These are phyloP conservation scores for Drosophila colorata DNA, from an alignment of 2,888 invertebrate genomes.

Conservation along the genomic window DNA sequence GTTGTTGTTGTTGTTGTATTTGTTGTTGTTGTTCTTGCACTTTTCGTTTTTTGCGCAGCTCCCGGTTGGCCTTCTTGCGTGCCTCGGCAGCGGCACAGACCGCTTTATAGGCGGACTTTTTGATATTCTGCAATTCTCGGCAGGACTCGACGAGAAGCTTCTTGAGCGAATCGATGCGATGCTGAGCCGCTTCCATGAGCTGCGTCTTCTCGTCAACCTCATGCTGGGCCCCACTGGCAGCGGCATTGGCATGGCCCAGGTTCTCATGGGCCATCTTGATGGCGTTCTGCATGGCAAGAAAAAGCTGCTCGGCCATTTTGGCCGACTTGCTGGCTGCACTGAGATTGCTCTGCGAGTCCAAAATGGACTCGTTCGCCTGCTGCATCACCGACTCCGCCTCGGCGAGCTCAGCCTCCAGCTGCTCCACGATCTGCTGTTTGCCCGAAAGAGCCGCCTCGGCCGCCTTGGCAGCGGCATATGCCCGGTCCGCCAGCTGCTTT, in stretches of 20 bases:
- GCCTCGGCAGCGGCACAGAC: slow-evolving; percentile 90
- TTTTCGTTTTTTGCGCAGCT: slow-evolving; percentile 19
- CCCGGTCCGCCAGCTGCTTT: slow-evolving; percentile 90
- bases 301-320: slow-evolving; percentile 87
- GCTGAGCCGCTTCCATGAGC: slow-evolving; percentile 88
- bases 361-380: slow-evolving; percentile 87
- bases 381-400: slow-evolving; percentile 88
- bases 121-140: slow-evolving; percentile 88
- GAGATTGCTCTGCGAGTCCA: slow-evolving; percentile 87
- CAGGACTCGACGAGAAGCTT: slow-evolving; percentile 88
- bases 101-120: slow-evolving; percentile 89
- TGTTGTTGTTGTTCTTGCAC: not conserved
- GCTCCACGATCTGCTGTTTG: slow-evolving; percentile 89
- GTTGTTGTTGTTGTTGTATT: not conserved
- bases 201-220: slow-evolving; percentile 89
- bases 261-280: slow-evolving; percentile 86
- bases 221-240: slow-evolving; percentile 87
- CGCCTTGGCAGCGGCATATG: slow-evolving; percentile 89
- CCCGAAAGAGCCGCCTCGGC: slow-evolving; percentile 90
- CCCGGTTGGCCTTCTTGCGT: slow-evolving; percentile 85
- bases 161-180: slow-evolving; percentile 88
- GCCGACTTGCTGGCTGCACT: slow-evolving; percentile 87
- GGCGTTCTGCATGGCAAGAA: slow-evolving; percentile 85
- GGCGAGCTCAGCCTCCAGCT: slow-evolving; percentile 88
- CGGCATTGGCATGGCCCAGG: slow-evolving; percentile 87